Percentiles rank a stretch among this genome's conserved stretches.
Conservation (phyloP, 1,140 invertebrate species). For the Calliopsis andreniformis region DNA sequence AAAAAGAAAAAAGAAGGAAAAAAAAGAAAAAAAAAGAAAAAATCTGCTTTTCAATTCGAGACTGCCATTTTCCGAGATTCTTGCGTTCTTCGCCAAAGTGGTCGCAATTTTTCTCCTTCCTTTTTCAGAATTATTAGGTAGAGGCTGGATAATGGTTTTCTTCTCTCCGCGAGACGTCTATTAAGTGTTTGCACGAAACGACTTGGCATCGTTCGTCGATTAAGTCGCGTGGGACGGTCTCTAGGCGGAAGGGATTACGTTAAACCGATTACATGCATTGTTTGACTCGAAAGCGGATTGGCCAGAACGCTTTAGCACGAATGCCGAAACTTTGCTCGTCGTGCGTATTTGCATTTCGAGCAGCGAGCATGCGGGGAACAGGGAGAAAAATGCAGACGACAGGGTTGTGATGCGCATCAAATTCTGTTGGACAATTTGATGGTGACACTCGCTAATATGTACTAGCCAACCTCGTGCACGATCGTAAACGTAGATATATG, state of each 20-base stretch:
- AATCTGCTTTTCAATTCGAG: conserved; percentile 10
- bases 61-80: too few relatives aligned
- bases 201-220: not conserved
- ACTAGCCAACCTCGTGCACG: conserved; percentile 71
- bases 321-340: not conserved
- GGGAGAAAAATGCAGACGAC: not conserved
- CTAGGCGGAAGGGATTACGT: conserved; percentile 14
- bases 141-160: too few relatives aligned
- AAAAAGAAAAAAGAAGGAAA: conserved; percentile 17
- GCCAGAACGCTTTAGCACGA: not conserved
- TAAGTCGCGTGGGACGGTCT: not conserved
- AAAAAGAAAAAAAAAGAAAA: not conserved
- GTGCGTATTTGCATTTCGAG: too few relatives aligned
- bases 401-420: conserved; percentile 2
- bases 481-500: conserved; percentile 35
- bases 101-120: too few relatives aligned
- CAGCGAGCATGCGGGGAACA: not conserved
- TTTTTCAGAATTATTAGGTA: too few relatives aligned
- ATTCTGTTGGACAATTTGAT: conserved; percentile 62
- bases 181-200: not conserved
- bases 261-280: not conserved
- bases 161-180: too few relatives aligned
- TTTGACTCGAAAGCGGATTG: not conserved
- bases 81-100: too few relatives aligned
- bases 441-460: conserved; percentile 62